Conservation (phyloP, 2,113 vertebrate genomes). For the Leucopsar rothschildi region DNA sequence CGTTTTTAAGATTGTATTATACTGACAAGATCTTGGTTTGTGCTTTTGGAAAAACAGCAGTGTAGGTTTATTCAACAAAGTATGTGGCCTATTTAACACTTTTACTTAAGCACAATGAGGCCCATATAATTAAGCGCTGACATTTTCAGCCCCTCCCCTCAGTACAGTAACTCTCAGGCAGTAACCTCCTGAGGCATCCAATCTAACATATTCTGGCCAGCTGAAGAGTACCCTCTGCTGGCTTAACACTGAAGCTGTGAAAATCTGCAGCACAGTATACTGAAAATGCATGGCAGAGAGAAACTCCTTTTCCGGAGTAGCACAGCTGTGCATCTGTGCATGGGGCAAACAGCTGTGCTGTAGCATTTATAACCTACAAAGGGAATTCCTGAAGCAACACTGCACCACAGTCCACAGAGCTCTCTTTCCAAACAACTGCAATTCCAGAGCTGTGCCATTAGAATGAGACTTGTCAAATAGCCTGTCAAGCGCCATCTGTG, state of each 20-base stretch:
- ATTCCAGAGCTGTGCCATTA: not conserved
- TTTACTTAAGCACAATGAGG: not conserved
- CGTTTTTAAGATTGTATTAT: not conserved
- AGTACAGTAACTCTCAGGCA: not conserved
- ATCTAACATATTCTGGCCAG: not conserved
- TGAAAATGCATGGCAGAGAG: not conserved
- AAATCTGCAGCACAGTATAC: not conserved
- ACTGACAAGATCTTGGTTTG: not conserved
- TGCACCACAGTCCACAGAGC: not conserved
- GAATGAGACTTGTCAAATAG: conserved; percentile 1
- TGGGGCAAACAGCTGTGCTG: not conserved
- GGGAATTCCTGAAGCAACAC: not conserved
- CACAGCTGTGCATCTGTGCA: not conserved
- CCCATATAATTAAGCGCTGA: not conserved
- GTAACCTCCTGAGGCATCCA: not conserved
- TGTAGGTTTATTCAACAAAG: not conserved
- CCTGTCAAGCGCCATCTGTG: not conserved
- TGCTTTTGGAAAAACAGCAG: not conserved
- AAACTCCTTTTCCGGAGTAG: not conserved
- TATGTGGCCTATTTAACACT: not conserved
- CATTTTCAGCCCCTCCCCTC: not conserved
- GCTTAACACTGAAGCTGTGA: not conserved
- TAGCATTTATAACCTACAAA: not conserved
- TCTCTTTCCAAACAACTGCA: not conserved
- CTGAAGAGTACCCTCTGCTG: conserved; percentile 52